Base-by-base conservation (phyloP, 2,797 vertebrate species). In the Coranthus polyacanthus region DNA sequence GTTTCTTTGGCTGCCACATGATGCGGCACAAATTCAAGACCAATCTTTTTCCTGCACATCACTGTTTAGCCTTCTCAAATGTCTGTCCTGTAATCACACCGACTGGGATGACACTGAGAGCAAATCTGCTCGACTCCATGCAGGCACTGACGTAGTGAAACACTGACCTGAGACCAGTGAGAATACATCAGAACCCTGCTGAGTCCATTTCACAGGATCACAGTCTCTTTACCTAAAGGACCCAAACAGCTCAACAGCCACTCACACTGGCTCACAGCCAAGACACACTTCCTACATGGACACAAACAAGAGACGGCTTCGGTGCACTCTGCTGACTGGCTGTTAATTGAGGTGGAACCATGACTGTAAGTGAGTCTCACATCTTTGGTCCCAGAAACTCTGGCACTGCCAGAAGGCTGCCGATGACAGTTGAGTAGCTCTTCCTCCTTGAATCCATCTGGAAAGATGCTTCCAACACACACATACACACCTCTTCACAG, bases 281-380 rank as follows among this genome's bases (percentile, higher is more conserved):
- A 9, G 29, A 52, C 52, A 12, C 58, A 34, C 41, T 65, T 64
- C 44, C 44, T 36, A 46, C 74, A 68, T 21, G 54, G 32, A 66
- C 32, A 55, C 70, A 67, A 77, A 84, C 62, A 79, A 73, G 53
- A 71, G 45, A 58, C 38, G 5, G 34, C 58, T 21, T 60, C 46
- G 58, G 56, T 68, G 52, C 29, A 47, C 64, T 67, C 53, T 7
- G n/a, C 49, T 66, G 46, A 67, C 61, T 64, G 47, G 55, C 68
- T 72, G 83, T 36, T 80, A 87, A 86, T 59, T 78, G 78, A 74
- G 74, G 67, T 65, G 79, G 59, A 86, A 80, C 42, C 58, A 39
- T 18, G 56, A 64, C 50, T 75, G 59, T 44, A 55, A 78, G 67
- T 70, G 76, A 87, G 54, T 79, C 76, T 61, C 58, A 79, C 58